These are phyloP conservation scores for Pocillopora grandis DNA, from an alignment of 92 coral and sea anemone species.

Conservation along the genomic window DNA sequence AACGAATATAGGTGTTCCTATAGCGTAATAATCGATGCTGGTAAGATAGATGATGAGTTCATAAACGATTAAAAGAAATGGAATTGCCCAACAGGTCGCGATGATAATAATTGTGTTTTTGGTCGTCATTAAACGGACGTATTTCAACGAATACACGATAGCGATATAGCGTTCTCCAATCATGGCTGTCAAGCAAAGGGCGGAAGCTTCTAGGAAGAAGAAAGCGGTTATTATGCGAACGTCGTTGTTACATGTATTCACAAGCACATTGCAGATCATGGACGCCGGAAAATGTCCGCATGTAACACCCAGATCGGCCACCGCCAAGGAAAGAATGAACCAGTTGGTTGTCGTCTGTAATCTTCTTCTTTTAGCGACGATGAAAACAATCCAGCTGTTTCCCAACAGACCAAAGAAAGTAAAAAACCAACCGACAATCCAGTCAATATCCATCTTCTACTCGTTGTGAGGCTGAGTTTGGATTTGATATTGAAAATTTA, in stretches of 20 bases:
- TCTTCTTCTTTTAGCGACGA: conserved; percentile 13
- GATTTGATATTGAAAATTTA: neutral
- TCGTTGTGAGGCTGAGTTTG: no score
- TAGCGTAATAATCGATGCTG: neutral
- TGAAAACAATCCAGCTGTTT: conserved; percentile 21
- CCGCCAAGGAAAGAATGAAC: conserved; percentile 25
- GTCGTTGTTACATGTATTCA: neutral
- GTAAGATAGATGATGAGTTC: neutral
- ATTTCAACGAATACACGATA: conserved; percentile 16
- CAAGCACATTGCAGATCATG: conserved; percentile 16
- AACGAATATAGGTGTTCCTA: neutral
- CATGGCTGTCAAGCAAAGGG: conserved; percentile 13
- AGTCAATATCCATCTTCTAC: conserved; percentile 3
- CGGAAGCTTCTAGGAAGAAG: conserved; percentile 19
- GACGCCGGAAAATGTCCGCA: conserved; percentile 31
- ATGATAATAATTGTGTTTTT: neutral
- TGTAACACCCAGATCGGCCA: conserved; percentile 33
- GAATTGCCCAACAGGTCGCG: conserved; percentile 28
- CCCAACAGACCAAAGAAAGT: conserved; percentile 12
- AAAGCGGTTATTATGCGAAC: conserved; percentile 10
- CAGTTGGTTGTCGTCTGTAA: conserved; percentile 29
- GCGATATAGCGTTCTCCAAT: conserved; percentile 34
- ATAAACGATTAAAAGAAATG: neutral
- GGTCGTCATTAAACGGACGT: conserved; percentile 11
- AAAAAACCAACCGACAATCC: conserved; percentile 31